A percentile compares a stretch with the other conserved stretches of the same genome.
Conservation (phyloP, 2,888 invertebrate genomes). For the Adela reaumurella region DNA sequence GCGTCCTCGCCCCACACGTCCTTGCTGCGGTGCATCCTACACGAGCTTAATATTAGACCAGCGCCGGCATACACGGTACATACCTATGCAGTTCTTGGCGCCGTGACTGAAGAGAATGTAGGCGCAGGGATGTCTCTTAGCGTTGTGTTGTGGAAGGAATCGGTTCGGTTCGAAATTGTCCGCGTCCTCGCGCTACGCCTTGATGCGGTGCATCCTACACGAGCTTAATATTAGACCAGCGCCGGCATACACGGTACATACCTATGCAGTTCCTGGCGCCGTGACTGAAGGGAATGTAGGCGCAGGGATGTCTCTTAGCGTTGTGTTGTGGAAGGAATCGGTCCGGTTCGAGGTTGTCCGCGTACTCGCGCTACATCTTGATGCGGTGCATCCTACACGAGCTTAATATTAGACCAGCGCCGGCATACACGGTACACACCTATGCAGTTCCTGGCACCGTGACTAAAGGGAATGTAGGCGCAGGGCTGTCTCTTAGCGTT, state of each 20-base stretch:
- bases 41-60: no score
- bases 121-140: conserved; percentile 37
- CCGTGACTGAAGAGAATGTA: conserved; percentile 48
- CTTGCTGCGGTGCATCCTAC: no score
- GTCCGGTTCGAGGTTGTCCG: conserved; percentile 56
- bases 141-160: conserved; percentile 48
- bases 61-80: not conserved
- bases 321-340: conserved; percentile 52
- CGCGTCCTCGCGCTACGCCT: conserved; percentile 55
- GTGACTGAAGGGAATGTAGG: conserved; percentile 44
- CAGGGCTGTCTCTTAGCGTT: conserved; percentile 36
- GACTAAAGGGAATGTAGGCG: conserved; percentile 44
- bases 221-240: conserved; percentile 36
- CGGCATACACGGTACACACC: conserved; percentile 39
- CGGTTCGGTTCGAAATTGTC: conserved; percentile 57
- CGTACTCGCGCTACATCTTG: conserved; percentile 53
- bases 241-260: conserved; percentile 34
- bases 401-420: conserved; percentile 35
- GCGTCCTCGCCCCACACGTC: conserved; percentile 44
- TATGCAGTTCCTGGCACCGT: conserved; percentile 46
- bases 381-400: conserved; percentile 46
- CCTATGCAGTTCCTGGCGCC: conserved; percentile 51
- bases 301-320: conserved; percentile 35
- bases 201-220: conserved; percentile 44
- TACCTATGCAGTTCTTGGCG: conserved; percentile 49